Evolutionary conservation across 1,140 invertebrate genomes (phyloP).

Genomic region (Drosophila grimshawi): DNA sequence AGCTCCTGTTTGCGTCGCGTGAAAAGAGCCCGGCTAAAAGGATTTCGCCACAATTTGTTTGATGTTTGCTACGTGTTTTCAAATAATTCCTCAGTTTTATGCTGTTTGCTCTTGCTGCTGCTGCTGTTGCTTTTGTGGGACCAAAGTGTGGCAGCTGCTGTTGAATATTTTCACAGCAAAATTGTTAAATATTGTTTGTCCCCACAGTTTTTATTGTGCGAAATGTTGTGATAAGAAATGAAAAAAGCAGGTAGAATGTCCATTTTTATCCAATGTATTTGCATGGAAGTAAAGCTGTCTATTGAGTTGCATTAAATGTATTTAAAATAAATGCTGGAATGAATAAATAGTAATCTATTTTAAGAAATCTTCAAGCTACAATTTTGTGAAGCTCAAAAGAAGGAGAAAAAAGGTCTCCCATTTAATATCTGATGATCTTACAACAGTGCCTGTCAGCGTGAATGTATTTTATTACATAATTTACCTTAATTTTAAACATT

Average conservation of each 20-base stretch:
- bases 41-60: slow-evolving; percentile 81
- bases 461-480: too few relatives aligned
- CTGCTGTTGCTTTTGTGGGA: slow-evolving; percentile 1
- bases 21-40: slow-evolving; percentile 76
- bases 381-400: too few relatives aligned
- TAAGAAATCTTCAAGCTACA: too few relatives aligned
- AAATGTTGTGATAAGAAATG: slow-evolving; percentile 40
- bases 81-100: slow-evolving; percentile 69
- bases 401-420: too few relatives aligned
- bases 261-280: not conserved
- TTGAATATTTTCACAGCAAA: slow-evolving; percentile 45
- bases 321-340: too few relatives aligned
- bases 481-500: too few relatives aligned
- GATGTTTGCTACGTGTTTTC: slow-evolving; percentile 81
- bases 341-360: too few relatives aligned
- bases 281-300: not conserved
- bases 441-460: too few relatives aligned
- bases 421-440: too few relatives aligned
- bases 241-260: slow-evolving; percentile 24
- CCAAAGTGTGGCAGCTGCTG: slow-evolving; percentile 49
- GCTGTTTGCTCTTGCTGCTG: slow-evolving; percentile 26
- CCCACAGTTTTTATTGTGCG: slow-evolving; percentile 9
- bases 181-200: slow-evolving; percentile 45
- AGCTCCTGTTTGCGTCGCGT: slow-evolving; percentile 63
- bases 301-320: not conserved